Conservation (phyloP, 2,888 invertebrate species). For the Macroteleia sp. region DNA sequence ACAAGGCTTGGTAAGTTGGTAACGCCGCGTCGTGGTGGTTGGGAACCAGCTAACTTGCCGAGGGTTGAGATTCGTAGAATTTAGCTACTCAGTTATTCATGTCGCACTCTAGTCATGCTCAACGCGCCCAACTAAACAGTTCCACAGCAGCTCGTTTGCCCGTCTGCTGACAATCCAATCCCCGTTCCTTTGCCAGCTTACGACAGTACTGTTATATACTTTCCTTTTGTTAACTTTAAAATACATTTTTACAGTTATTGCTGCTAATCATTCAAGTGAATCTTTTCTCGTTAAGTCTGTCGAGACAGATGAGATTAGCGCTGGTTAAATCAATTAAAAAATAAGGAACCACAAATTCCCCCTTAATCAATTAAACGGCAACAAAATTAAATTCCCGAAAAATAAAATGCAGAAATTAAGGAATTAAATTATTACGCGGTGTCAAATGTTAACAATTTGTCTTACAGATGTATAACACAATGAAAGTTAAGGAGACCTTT, state of each 20-base stretch:
- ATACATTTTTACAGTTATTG: slow-evolving; percentile 44
- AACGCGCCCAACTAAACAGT: slow-evolving; percentile 78
- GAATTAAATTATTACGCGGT: too few species aligned
- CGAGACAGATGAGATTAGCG: too few species aligned
- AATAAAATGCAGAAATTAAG: too few species aligned
- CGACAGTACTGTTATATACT: slow-evolving; percentile 43
- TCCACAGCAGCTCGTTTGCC: slow-evolving; percentile 72
- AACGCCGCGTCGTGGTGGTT: slow-evolving; percentile 35
- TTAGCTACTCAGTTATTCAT: slow-evolving; percentile 82
- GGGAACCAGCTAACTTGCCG: slow-evolving; percentile 46
- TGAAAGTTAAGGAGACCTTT: too few species aligned
- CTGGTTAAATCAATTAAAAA: too few species aligned
- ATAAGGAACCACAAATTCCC: too few species aligned
- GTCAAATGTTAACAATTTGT: too few species aligned
- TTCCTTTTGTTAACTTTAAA: slow-evolving; percentile 44
- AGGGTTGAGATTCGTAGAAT: slow-evolving; percentile 69
- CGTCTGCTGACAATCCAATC: slow-evolving; percentile 65
- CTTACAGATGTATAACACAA: too few species aligned
- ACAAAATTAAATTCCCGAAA: too few species aligned
- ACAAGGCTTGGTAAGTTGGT: slow-evolving; percentile 46
- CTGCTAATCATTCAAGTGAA: too few species aligned
- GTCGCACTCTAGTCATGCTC: slow-evolving; percentile 81
- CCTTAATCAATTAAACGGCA: too few species aligned
- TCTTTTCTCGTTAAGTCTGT: too few species aligned
- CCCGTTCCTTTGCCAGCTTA: slow-evolving; percentile 29